phyloP scores from a whole-genome alignment of 2,888 invertebrate genomes.

The Andrena bicolor region DNA sequence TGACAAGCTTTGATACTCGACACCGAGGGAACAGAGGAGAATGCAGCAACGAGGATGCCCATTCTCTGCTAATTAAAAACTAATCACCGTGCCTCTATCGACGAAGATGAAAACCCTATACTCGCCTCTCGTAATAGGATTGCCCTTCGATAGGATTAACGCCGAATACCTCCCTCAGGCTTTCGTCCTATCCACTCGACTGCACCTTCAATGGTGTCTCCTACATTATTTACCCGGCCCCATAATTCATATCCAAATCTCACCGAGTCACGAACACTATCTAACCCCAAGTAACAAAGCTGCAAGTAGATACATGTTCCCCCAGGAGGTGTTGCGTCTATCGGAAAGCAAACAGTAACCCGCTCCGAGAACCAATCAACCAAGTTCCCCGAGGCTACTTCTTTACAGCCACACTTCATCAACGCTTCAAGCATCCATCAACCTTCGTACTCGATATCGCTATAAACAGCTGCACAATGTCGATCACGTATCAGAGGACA shows the following conservation, averaged over 20 bases:
- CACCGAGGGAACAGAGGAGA: not conserved
- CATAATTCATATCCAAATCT: not conserved
- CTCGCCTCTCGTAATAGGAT: not conserved
- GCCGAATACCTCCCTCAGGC: not conserved
- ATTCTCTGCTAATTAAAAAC: too few species aligned
- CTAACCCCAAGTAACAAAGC: not conserved
- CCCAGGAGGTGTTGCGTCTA: not conserved
- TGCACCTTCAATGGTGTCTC: not conserved
- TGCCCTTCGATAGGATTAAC: not conserved
- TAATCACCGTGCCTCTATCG: too few species aligned
- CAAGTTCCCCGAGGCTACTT: not conserved
- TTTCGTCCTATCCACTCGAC: not conserved
- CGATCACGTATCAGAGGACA: not conserved
- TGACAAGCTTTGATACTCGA: not conserved
- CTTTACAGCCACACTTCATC: slow-evolving; percentile 1
- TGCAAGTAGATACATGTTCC: not conserved
- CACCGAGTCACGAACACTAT: not conserved
- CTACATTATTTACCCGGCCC: not conserved
- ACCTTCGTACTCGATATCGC: not conserved
- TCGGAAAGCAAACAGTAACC: slow-evolving; percentile 17
- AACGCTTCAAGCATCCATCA: not conserved
- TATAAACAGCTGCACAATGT: not conserved
- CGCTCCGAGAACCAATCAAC: not conserved
- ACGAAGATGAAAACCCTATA: too few species aligned
- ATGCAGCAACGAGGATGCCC: too few species aligned